Base-by-base conservation (phyloP, 2,113 vertebrate genomes). In the Channa argus region DNA sequence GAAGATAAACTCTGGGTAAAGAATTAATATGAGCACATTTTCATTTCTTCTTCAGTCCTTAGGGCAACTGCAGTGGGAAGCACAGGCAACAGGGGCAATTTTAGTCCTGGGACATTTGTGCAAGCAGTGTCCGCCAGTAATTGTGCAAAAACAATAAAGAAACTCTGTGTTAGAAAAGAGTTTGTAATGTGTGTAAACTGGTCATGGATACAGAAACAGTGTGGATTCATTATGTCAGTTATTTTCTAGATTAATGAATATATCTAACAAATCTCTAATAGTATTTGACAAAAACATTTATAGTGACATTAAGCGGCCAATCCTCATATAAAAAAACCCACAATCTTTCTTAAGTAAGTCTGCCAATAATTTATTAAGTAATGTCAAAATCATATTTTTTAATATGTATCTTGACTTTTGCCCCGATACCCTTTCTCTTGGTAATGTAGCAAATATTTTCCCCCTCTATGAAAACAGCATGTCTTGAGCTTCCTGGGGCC, bases 371-470 rank as follows among this genome's bases (percentile, higher is more conserved):
- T n/a, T n/a, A n/a, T n/a, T n/a, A n/a, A n/a, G n/a, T n/a, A n/a
- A n/a, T n/a, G n/a, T n/a, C n/a, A n/a, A n/a, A n/a, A n/a, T n/a
- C n/a, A n/a, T 1, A 24, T 24, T 24, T 24, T 24, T 24, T 24
- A 24, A 24, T 24, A 24, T 24, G 1, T 62, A 82, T 78, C 49
- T 43, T 7, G 47, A 41, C 2, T 62, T 69, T 55, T 52, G 15
- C 45, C 33, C 69, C 61, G 5, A 12, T 36, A 46, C 39, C 9
- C 4, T 8, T 4, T 3, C 12, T 33, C 41, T 10, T 59, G 43
- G 56, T n/a, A 12, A 55, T 5, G 15, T 2, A 43, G 55, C 39
- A 52, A 7, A 11, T 36, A 41, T 54, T 39, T 49, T 24, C 14
- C 55, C 64, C 3, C 50, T 6, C 15, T 8, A 5, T 53, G 43